Evolutionary conservation across 2,113 vertebrate genomes (phyloP).

Genomic region (Sturnira hondurensis): DNA sequence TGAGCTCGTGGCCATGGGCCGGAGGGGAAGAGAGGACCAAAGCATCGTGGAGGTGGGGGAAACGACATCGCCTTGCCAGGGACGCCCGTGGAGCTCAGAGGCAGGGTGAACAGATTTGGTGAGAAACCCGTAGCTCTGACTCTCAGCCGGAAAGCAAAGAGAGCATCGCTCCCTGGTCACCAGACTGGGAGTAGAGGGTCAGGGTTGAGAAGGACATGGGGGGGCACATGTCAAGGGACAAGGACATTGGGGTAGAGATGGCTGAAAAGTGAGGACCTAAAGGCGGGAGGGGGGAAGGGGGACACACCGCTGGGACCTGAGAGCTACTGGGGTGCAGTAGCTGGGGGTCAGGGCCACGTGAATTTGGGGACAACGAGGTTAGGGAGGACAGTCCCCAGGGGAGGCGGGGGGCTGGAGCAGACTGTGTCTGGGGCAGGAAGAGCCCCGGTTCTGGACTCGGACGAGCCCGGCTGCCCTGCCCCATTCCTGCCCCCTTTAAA

Average conservation of each 20-base stretch:
- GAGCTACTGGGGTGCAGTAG: background rate
- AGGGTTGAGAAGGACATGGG: background rate
- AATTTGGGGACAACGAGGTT: background rate
- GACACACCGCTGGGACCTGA: background rate
- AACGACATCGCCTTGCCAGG: background rate
- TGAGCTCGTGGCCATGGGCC: fast-evolving
- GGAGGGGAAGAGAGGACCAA: too few relatives aligned
- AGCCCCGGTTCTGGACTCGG: background rate
- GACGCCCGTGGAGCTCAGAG: background rate
- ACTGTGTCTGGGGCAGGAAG: background rate
- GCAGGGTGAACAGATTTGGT: background rate
- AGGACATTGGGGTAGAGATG: background rate
- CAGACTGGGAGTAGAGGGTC: too few relatives aligned
- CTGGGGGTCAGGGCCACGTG: background rate
- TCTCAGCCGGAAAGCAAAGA: background rate
- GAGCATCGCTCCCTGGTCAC: background rate
- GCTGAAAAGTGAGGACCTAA: background rate
- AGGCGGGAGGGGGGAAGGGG: background rate
- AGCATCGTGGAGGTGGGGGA: background rate
- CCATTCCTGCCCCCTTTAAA: background rate
- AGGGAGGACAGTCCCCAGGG: too few relatives aligned
- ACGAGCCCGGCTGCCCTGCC: background rate
- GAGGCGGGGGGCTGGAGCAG: background rate
- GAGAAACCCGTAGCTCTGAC: background rate
- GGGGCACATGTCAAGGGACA: background rate